Percentiles rank a stretch among this genome's conserved stretches.
Evolutionary conservation across 2,888 invertebrate species (phyloP).

Genomic region (Ochropleura plecta): DNA sequence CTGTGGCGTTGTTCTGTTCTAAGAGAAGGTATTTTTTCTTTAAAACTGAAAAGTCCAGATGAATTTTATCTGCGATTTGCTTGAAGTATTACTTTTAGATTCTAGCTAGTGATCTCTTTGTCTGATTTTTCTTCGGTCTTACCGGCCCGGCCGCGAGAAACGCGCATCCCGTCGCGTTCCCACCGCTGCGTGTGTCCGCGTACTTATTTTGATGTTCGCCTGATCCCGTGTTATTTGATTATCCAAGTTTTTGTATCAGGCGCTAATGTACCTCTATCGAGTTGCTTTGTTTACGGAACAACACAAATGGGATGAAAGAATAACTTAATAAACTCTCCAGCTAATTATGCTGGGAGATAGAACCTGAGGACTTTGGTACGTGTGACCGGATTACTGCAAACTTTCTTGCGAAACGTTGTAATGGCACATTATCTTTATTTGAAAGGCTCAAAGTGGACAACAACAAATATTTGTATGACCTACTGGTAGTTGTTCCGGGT

Average conservation of each 20-base stretch:
- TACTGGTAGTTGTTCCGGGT: too few relatives aligned
- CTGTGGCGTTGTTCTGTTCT: background rate
- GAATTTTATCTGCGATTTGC: background rate
- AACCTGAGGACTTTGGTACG: background rate
- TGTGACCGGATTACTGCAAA: background rate
- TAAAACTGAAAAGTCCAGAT: background rate
- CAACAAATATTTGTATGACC: too few relatives aligned
- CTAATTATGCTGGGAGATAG: too few relatives aligned
- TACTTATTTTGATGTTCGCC: conserved; percentile 48
- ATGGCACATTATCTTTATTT: background rate
- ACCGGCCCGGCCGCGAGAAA: too few relatives aligned
- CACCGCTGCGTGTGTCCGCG: background rate
- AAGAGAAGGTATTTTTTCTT: background rate
- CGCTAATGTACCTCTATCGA: conserved; percentile 53
- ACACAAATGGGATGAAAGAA: conserved; percentile 46
- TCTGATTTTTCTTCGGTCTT: background rate
- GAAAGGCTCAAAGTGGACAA: background rate
- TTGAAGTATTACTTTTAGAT: background rate
- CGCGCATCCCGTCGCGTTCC: conserved; percentile 5
- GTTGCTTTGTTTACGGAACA: conserved; percentile 47
- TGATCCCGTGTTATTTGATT: conserved; percentile 57
- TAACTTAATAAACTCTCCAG: conserved; percentile 32
- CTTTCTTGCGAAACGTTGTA: background rate
- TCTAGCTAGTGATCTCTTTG: background rate
- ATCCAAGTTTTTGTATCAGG: conserved; percentile 58